These are phyloP conservation scores for Premnoplex brunnescens DNA, from an alignment of 2,797 vertebrate genomes.

Conservation along the genomic window DNA sequence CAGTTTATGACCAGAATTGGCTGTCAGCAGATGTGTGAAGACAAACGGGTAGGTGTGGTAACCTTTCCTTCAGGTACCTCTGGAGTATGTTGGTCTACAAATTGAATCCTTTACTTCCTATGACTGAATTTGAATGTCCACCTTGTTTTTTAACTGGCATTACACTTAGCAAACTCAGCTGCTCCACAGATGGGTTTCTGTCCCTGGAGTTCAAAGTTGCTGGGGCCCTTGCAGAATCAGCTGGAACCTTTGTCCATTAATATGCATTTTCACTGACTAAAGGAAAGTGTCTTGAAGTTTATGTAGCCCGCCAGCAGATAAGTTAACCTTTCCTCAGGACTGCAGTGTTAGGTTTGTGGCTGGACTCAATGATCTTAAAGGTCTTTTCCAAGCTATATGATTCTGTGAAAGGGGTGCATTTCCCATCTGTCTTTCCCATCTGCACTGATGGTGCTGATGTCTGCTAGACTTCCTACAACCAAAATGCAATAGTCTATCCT, in stretches of 20 bases:
- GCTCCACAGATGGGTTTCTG: background rate
- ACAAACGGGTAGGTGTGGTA: background rate
- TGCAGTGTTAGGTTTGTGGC: background rate
- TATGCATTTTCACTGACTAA: background rate
- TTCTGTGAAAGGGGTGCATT: background rate
- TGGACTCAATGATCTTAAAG: background rate
- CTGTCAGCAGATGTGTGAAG: background rate
- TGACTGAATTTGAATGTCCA: background rate
- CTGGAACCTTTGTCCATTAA: background rate
- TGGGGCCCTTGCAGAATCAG: background rate
- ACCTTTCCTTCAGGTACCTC: background rate
- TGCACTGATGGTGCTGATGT: background rate
- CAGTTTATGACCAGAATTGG: background rate
- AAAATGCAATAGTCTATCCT: background rate
- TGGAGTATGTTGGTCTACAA: background rate
- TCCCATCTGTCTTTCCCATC: background rate
- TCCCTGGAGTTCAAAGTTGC: background rate
- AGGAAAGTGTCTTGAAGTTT: background rate
- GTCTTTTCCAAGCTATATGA: background rate
- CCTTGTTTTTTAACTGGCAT: background rate
- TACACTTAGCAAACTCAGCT: background rate
- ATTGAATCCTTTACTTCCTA: background rate
- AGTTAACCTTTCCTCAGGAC: background rate
- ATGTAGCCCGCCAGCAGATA: background rate
- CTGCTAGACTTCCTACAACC: background rate